A percentile compares a stretch with the other conserved stretches of the same genome.
These are phyloP conservation scores for Monopis laevigella DNA, from an alignment of 2,888 invertebrate species.

Conservation along the genomic window DNA sequence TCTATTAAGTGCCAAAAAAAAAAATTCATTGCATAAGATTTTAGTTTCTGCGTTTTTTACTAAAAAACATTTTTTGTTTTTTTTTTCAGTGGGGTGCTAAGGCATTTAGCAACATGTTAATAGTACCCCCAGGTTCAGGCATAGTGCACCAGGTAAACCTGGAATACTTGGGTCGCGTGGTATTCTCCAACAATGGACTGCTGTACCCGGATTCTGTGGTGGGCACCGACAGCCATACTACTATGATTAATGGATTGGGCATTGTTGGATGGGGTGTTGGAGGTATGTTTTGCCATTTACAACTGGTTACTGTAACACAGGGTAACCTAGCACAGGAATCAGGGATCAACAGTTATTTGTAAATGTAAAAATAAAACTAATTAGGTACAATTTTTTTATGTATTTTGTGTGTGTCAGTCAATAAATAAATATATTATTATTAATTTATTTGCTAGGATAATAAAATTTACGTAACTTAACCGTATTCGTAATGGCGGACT, in stretches of 20 bases:
- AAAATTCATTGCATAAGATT: too few species aligned
- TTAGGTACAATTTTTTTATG: too few species aligned
- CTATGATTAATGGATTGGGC: conserved; percentile 98
- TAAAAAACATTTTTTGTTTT: conserved; percentile 15
- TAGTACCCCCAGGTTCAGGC: conserved; percentile 97
- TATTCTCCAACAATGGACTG: conserved; percentile 75
- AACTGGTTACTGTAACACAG: too few species aligned
- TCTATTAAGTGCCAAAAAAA: too few species aligned
- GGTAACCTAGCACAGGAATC: too few species aligned
- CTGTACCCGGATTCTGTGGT: conserved; percentile 93
- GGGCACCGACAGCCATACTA: conserved; percentile 98
- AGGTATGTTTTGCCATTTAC: conserved; percentile 77
- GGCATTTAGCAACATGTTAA: conserved; percentile 94
- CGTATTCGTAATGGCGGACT: too few species aligned
- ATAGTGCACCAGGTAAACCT: conserved; percentile 99
- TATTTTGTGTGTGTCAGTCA: too few species aligned
- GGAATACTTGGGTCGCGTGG: conserved; percentile 86
- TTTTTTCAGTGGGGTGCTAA: conserved; percentile 91
- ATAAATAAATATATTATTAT: too few species aligned
- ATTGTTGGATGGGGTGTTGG: conserved; percentile 97
- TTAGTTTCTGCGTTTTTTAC: not conserved
- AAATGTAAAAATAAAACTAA: too few species aligned
- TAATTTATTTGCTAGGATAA: too few species aligned
- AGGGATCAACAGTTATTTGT: too few species aligned
- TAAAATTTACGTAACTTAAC: too few species aligned